Evolutionary conservation across 2,888 invertebrate species (phyloP).

Genomic region (Thysanoteuthis rhombus): DNA sequence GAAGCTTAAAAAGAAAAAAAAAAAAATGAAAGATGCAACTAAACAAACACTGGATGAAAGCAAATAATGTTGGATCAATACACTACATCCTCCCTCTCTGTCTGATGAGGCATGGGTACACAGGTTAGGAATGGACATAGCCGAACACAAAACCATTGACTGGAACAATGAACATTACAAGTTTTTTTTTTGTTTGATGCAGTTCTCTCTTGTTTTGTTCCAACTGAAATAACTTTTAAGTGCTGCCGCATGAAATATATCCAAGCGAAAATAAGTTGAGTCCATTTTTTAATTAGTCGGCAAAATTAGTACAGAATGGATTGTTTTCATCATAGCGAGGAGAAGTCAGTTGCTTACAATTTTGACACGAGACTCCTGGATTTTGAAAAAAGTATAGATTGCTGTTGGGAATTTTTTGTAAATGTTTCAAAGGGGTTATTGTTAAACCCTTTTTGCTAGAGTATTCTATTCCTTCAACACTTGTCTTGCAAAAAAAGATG

Average conservation of each 20-base stretch:
- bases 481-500: neutral
- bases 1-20: neutral
- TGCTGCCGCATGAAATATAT: constrained; percentile 12
- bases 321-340: neutral
- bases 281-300: neutral
- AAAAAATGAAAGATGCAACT: neutral
- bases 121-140: neutral
- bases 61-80: neutral
- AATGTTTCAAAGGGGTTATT: neutral
- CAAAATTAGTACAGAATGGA: neutral
- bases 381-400: neutral
- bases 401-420: neutral
- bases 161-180: constrained; percentile 12
- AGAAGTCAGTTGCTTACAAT: neutral
- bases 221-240: constrained; percentile 1
- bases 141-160: neutral
- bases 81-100: neutral
- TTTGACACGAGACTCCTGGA: neutral
- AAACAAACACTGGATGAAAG: neutral
- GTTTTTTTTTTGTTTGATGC: neutral
- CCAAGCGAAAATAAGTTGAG: constrained; percentile 12
- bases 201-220: neutral
- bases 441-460: neutral
- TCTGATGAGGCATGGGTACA: neutral
- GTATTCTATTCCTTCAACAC: neutral